Conservation (phyloP, 1,140 invertebrate species). For the Zaprionus capensis region DNA sequence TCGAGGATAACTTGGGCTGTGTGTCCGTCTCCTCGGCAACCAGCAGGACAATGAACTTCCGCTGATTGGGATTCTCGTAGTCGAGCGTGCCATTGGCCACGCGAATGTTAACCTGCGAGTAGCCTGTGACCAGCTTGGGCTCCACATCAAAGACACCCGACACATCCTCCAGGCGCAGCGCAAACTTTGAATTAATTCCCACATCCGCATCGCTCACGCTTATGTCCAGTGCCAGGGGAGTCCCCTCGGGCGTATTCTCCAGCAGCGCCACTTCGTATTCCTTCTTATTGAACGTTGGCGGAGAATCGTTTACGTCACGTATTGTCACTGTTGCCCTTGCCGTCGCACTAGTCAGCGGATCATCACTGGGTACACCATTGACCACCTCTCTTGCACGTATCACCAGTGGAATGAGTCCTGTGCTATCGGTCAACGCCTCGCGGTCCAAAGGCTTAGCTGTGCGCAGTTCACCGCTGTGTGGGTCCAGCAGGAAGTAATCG, state of each 20-base stretch:
- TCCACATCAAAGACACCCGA: constrained; percentile 93
- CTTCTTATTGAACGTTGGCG: constrained; percentile 91
- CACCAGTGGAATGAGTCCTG: constrained; percentile 90
- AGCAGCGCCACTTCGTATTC: constrained; percentile 92
- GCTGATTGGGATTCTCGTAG: constrained; percentile 96
- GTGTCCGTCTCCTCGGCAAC: constrained; percentile 93
- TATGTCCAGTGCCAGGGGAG: constrained; percentile 93
- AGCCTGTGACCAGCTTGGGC: constrained; percentile 90
- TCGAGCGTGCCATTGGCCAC: constrained; percentile 92
- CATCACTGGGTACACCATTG: constrained; percentile 88
- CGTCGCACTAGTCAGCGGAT: constrained; percentile 87
- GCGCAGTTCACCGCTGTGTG: constrained; percentile 90
- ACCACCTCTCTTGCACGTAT: constrained; percentile 91
- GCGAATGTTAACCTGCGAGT: constrained; percentile 91
- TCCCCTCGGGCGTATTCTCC: constrained; percentile 92
- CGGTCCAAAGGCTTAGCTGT: constrained; percentile 93
- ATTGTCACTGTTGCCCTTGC: constrained; percentile 93
- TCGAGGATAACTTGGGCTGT: constrained; percentile 90
- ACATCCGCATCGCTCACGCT: constrained; percentile 93
- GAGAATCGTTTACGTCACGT: constrained; percentile 96
- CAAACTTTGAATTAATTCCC: constrained; percentile 92
- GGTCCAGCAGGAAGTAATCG: constrained; percentile 93
- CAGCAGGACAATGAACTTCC: constrained; percentile 95
- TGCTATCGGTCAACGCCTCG: constrained; percentile 91
- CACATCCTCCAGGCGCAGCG: constrained; percentile 90